A percentile compares a stretch with the other conserved stretches of the same genome.
These are phyloP conservation scores for Chaenodraco wilsoni DNA, from an alignment of 2,797 vertebrate species.

Conservation along the genomic window DNA sequence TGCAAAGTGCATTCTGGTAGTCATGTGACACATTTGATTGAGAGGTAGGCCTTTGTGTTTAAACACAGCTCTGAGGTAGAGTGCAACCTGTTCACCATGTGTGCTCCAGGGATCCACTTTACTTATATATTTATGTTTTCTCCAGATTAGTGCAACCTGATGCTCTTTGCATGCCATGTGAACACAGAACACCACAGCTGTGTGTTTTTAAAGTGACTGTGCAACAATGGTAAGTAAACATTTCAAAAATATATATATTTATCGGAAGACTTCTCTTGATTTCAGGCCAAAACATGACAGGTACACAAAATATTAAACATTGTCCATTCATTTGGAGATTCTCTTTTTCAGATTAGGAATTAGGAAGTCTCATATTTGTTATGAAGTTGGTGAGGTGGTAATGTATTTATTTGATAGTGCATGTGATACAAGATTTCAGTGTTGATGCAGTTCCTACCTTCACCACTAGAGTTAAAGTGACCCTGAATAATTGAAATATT, in stretches of 20 bases:
- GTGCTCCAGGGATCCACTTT: conserved; percentile 5
- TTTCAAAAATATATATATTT: conserved; percentile 31
- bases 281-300: neutral
- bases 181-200: neutral
- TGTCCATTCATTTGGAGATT: neutral
- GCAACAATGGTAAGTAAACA: conserved; percentile 77
- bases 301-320: neutral
- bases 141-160: conserved; percentile 18
- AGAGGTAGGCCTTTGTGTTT: conserved; percentile 74
- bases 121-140: conserved; percentile 1
- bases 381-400: neutral
- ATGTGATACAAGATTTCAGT: neutral
- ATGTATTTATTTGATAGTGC: too few relatives aligned
- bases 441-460: conserved; percentile 8
- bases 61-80: conserved; percentile 67
- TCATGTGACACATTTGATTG: conserved; percentile 52
- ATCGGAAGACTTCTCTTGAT: neutral
- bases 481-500: neutral
- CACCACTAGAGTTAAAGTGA: neutral
- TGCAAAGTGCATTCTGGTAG: conserved; percentile 77
- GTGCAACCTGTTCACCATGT: conserved; percentile 36
- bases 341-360: neutral
- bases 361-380: neutral
- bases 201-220: conserved; percentile 53
- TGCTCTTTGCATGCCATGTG: conserved; percentile 11